phyloP scores from a whole-genome alignment of 2,888 invertebrate genomes.

The Schizotus pectinicornis region DNA sequence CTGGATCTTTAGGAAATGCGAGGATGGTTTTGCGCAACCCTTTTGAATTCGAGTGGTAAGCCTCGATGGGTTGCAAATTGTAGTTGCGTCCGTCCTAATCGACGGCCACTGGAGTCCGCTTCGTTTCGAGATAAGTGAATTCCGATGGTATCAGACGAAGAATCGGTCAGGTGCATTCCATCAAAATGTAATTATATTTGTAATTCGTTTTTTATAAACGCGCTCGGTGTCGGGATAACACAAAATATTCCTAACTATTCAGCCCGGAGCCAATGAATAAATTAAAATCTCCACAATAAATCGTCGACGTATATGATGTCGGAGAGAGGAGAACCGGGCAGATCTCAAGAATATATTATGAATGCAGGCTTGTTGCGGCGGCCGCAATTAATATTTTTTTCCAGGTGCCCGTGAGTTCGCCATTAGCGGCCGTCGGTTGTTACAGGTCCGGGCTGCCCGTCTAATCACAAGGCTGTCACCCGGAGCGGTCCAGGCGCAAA shows the following conservation, averaged over 20 bases:
- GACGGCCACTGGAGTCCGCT: not conserved
- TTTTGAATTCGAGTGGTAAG: not conserved
- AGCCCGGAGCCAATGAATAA: conserved; percentile 54
- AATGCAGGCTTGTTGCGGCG: conserved; percentile 48
- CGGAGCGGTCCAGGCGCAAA: conserved; percentile 42
- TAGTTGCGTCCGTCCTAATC: not conserved
- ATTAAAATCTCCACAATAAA: conserved; percentile 58
- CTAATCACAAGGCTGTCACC: conserved; percentile 54
- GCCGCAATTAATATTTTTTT: conserved; percentile 52
- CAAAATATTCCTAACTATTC: conserved; percentile 52
- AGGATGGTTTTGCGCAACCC: not conserved
- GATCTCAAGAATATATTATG: conserved; percentile 54
- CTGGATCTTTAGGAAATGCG: no score
- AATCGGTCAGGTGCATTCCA: conserved; percentile 48
- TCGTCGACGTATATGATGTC: conserved; percentile 55
- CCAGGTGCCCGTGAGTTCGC: conserved; percentile 33
- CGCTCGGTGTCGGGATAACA: conserved; percentile 49
- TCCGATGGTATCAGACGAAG: conserved; percentile 40
- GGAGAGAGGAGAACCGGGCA: conserved; percentile 43
- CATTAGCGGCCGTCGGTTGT: conserved; percentile 31
- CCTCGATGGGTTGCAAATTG: not conserved
- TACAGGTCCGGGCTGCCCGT: conserved; percentile 32
- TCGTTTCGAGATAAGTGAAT: conserved; percentile 32
- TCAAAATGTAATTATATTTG: conserved; percentile 55
- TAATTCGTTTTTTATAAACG: conserved; percentile 49